Evolutionary conservation across 2,888 invertebrate species (phyloP).

Genomic region (Parnassius apollo): DNA sequence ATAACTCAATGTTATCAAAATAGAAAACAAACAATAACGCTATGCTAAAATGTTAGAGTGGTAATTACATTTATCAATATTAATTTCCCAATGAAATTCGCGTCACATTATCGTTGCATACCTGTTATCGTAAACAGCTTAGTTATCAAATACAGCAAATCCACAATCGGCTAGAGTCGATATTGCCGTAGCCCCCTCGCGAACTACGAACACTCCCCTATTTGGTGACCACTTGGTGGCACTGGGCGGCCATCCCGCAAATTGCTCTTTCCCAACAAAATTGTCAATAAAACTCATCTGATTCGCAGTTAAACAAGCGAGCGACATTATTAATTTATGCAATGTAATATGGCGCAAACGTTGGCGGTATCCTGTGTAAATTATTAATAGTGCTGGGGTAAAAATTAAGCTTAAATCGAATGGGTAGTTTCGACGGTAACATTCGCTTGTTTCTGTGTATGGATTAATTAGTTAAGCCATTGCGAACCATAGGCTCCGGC

Average conservation of each 20-base stretch:
- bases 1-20: too few species aligned
- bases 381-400: conserved; percentile 81
- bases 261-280: conserved; percentile 80
- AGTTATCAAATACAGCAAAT: conserved; percentile 52
- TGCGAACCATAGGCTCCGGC: conserved; percentile 41
- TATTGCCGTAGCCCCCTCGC: conserved; percentile 35
- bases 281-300: conserved; percentile 82
- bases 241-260: conserved; percentile 75
- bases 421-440: conserved; percentile 77
- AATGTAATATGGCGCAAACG: conserved; percentile 79
- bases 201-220: conserved; percentile 54
- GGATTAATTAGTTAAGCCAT: conserved; percentile 71
- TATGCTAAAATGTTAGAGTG: not conserved
- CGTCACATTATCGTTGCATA: conserved; percentile 14
- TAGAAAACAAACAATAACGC: not conserved
- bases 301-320: conserved; percentile 81
- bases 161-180: conserved; percentile 40
- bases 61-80: conserved; percentile 11
- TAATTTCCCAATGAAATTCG: conserved; percentile 16
- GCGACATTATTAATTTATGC: conserved; percentile 81
- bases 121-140: conserved; percentile 24
- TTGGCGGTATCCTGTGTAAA: conserved; percentile 77
- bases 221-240: conserved; percentile 76
- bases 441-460: conserved; percentile 73
- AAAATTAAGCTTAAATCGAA: conserved; percentile 80